Evolutionary conservation across 2,888 invertebrate species (phyloP).

Genomic region (Lutraria lutraria): DNA sequence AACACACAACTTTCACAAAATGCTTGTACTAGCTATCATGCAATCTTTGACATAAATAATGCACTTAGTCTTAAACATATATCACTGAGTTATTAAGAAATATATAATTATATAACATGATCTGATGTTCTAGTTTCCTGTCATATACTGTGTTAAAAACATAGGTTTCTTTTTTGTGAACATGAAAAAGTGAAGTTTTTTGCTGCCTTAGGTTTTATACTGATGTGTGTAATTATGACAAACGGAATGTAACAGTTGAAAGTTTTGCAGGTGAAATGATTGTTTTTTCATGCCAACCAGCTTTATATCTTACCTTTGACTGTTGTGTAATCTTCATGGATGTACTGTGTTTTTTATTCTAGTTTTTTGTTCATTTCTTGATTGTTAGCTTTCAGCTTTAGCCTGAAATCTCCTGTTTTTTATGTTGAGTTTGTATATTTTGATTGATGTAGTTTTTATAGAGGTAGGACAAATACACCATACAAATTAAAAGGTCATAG

Average conservation of each 20-base stretch:
- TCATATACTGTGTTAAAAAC: conserved; percentile 21
- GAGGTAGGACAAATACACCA: conserved; percentile 50
- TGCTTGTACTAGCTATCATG: neutral
- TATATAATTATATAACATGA: neutral
- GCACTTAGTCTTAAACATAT: neutral
- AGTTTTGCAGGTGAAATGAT: conserved; percentile 26
- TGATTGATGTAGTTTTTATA: conserved; percentile 17
- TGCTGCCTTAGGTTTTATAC: conserved; percentile 21
- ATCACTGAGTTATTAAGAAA: neutral
- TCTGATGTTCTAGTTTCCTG: conserved; percentile 11
- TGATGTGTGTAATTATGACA: conserved; percentile 32
- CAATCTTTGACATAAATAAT: neutral
- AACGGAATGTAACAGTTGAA: conserved; percentile 19
- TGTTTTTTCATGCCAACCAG: conserved; percentile 30
- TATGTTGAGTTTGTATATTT: conserved; percentile 33
- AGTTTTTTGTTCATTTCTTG: conserved; percentile 34
- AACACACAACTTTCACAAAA: neutral
- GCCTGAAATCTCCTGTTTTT: conserved; percentile 28
- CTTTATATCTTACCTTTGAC: conserved; percentile 22
- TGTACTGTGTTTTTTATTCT: conserved; percentile 12
- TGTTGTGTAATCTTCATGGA: conserved; percentile 39
- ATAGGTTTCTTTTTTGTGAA: conserved; percentile 13
- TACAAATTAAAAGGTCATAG: conserved; percentile 19
- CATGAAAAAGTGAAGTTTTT: conserved; percentile 23
- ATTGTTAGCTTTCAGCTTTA: conserved; percentile 42